Conservation (phyloP, 2,888 invertebrate species). For the Macrophya alboannulata region DNA sequence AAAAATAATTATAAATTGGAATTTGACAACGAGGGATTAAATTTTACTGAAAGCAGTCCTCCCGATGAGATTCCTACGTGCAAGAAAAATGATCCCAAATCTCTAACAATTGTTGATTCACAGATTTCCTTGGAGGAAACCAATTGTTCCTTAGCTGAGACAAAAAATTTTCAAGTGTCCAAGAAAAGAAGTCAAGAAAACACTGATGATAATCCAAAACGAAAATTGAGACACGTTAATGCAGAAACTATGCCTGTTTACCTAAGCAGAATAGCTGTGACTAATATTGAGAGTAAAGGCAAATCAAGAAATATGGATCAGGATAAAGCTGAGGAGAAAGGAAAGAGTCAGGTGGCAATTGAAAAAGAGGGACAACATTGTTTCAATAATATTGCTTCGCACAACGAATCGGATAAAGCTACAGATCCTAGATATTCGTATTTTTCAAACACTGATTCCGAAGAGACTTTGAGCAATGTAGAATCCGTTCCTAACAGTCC, state of each 20-base stretch:
- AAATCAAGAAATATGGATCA: background rate
- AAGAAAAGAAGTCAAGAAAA: background rate
- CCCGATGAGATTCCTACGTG: background rate
- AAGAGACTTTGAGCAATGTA: constrained; percentile 45
- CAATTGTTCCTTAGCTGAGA: background rate
- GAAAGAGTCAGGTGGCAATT: background rate
- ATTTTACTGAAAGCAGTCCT: background rate
- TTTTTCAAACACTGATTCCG: constrained; percentile 31
- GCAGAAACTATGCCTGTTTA: constrained; percentile 21
- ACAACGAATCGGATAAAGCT: background rate
- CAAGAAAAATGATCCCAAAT: background rate
- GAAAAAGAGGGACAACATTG: background rate
- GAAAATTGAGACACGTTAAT: background rate
- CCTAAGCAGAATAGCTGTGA: background rate
- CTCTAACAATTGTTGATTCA: background rate
- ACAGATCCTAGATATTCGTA: background rate
- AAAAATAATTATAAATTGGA: background rate
- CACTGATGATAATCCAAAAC: background rate
- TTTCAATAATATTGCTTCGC: background rate
- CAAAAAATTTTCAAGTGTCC: background rate
- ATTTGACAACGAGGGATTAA: background rate
- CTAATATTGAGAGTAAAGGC: background rate
- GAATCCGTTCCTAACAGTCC: constrained; percentile 48
- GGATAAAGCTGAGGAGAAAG: background rate
- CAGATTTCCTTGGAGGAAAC: background rate